Percentiles rank a stretch among this genome's conserved stretches.
Conservation (phyloP, 2,888 invertebrate genomes). For the Xiphydria camelus region DNA sequence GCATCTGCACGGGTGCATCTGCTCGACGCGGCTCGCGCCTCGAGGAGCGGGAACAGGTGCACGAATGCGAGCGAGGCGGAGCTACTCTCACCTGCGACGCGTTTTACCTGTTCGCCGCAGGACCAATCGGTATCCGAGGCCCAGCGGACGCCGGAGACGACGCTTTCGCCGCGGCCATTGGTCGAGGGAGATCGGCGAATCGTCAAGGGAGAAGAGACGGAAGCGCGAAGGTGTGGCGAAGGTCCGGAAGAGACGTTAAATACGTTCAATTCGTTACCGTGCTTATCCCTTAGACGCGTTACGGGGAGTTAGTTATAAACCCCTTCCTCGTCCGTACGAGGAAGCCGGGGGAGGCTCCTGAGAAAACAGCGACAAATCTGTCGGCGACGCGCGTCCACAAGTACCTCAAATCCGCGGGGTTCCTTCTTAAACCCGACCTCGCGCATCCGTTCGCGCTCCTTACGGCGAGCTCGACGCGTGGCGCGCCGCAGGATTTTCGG, state of each 20-base stretch:
- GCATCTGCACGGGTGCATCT: not conserved
- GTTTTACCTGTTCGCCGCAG: no score
- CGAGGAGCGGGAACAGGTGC: slow-evolving; percentile 21
- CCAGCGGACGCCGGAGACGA: no score
- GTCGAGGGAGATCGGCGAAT: not conserved
- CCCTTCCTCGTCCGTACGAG: no score
- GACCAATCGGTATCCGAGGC: no score
- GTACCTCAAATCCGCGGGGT: slow-evolving; percentile 21
- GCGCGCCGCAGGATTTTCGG: no score
- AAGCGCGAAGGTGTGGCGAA: no score
- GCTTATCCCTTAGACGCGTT: no score
- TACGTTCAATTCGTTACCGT: slow-evolving; percentile 19
- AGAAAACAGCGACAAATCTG: slow-evolving; percentile 39
- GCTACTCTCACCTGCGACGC: slow-evolving; percentile 9
- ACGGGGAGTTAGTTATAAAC: no score
- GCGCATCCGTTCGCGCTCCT: no score
- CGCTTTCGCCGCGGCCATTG: not conserved
- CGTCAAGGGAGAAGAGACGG: no score
- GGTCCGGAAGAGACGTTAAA: no score
- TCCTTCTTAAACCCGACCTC: slow-evolving; percentile 11
- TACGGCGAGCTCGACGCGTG: no score
- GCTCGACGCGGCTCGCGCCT: slow-evolving; percentile 2
- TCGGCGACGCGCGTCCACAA: slow-evolving; percentile 25
- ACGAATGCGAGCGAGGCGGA: slow-evolving; percentile 18
- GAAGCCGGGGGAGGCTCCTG: slow-evolving; percentile 9